Evolutionary conservation across 2,888 invertebrate species (phyloP).

Genomic region (Cantharis rustica): DNA sequence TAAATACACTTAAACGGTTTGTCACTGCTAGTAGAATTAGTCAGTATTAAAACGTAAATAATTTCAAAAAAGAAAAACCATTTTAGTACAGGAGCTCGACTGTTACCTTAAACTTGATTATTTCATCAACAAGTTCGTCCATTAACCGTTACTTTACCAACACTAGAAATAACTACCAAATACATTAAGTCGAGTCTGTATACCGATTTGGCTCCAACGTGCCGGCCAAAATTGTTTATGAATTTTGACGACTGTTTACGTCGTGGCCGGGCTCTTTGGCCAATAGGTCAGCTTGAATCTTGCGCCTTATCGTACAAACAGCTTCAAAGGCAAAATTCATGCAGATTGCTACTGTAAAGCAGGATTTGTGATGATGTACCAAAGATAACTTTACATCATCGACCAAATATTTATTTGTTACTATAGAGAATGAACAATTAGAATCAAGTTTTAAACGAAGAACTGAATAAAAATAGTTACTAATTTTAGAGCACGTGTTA

Average conservation of each 20-base stretch:
- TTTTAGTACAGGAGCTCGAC: no score
- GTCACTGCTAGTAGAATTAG: no score
- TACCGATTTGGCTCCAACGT: background rate
- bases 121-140: background rate
- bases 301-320: background rate
- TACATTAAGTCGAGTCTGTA: background rate
- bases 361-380: background rate
- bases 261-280: background rate
- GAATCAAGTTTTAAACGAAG: background rate
- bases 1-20: no score
- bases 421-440: background rate
- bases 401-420: background rate
- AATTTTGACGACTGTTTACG: background rate
- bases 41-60: no score
- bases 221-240: background rate
- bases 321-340: background rate
- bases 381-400: background rate
- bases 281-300: background rate
- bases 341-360: background rate
- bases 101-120: background rate
- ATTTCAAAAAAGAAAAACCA: no score
- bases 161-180: background rate
- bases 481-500: conserved; percentile 40
- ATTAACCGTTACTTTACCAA: background rate
- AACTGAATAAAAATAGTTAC: background rate